These are phyloP conservation scores for Microcebus murinus DNA, from an alignment of 2,113 vertebrate species.

Conservation along the genomic window DNA sequence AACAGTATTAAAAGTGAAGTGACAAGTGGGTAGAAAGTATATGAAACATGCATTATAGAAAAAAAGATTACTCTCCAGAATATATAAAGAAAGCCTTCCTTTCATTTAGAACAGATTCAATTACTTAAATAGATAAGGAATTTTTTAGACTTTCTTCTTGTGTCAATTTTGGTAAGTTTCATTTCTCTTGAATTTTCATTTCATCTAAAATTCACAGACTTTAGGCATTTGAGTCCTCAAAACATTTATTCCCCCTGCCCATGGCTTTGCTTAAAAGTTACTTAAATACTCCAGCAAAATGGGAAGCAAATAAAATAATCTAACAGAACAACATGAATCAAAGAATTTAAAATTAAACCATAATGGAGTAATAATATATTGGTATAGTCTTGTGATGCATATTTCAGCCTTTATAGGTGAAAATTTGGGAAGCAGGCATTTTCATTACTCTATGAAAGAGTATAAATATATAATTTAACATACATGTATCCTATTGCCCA, in stretches of 20 bases:
- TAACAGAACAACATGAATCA: not conserved
- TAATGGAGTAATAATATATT: not conserved
- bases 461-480: not conserved
- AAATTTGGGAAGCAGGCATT: not conserved
- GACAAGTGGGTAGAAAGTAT: not conserved
- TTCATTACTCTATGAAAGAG: not conserved
- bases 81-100: not conserved
- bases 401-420: not conserved
- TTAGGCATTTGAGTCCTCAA: not conserved
- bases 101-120: not conserved
- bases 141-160: not conserved
- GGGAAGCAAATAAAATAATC: not conserved
- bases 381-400: not conserved
- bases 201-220: not conserved
- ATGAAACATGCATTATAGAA: not conserved
- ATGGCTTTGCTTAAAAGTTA: not conserved
- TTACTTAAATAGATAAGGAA: not conserved
- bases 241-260: not conserved
- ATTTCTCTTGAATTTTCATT: conserved; percentile 16
- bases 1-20: not conserved
- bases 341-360: not conserved
- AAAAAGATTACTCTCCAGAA: not conserved
- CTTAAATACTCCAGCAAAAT: not conserved
- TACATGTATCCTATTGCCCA: not conserved
- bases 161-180: not conserved